These are phyloP conservation scores for Oreochromis mossambicus DNA, from an alignment of 2,797 vertebrate genomes.

Conservation along the genomic window DNA sequence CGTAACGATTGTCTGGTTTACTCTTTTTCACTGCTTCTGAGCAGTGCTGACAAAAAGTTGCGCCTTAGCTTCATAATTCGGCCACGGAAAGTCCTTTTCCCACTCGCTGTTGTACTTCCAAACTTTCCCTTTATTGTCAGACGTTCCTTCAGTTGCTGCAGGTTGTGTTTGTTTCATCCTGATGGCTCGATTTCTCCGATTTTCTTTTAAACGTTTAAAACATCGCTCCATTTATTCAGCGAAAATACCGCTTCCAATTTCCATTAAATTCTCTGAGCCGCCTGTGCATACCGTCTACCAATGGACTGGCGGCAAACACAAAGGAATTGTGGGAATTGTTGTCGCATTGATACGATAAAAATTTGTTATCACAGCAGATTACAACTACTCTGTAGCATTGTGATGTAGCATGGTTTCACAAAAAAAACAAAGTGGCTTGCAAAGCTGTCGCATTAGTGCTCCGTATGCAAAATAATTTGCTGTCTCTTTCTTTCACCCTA, in stretches of 20 bases:
- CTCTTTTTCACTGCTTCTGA: not conserved
- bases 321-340: not conserved
- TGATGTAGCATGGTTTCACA: rapidly evolving
- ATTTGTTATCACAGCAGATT: not conserved
- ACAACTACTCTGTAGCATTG: not conserved
- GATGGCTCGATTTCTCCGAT: rapidly evolving
- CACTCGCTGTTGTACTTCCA: not conserved
- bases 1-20: not conserved
- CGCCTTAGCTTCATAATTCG: rapidly evolving
- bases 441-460: not conserved
- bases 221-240: not conserved
- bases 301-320: rapidly evolving
- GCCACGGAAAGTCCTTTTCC: not conserved
- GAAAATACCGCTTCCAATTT: rapidly evolving
- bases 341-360: not conserved
- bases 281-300: rapidly evolving
- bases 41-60: not conserved
- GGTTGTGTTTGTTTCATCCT: not conserved
- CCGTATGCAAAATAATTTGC: not conserved
- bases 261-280: not conserved
- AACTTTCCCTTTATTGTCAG: not conserved
- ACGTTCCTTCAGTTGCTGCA: not conserved
- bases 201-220: not conserved
- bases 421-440: not conserved
- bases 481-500: not conserved